Percentiles rank a stretch among this genome's conserved stretches.
Evolutionary conservation across 2,797 vertebrate genomes (phyloP).

Genomic region (Cyclura pinguis): DNA sequence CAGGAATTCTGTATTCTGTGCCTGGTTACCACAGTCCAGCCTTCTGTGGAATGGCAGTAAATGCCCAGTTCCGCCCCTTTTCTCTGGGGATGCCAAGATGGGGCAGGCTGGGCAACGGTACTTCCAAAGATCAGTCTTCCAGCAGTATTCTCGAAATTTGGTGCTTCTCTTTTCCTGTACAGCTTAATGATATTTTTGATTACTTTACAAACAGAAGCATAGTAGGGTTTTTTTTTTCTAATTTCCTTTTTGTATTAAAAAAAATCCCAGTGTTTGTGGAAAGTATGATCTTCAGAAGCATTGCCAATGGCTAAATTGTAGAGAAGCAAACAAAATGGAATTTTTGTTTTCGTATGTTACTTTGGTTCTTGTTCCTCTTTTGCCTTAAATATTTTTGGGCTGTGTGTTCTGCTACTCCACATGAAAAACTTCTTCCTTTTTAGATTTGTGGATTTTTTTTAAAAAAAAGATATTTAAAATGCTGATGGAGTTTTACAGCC

Average conservation of each 20-base stretch:
- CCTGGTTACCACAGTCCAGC: not conserved
- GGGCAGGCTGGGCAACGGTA: conserved; percentile 57
- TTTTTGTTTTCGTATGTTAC: conserved; percentile 78
- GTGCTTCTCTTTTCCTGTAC: conserved; percentile 78
- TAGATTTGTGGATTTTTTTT: conserved; percentile 57
- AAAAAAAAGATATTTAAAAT: conserved; percentile 70
- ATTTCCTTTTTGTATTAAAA: conserved; percentile 54
- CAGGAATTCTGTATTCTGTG: not conserved
- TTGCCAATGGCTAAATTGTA: conserved; percentile 29
- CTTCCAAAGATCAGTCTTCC: conserved; percentile 76
- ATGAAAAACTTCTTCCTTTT: conserved; percentile 61
- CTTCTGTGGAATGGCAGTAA: conserved; percentile 66
- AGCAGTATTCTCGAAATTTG: conserved; percentile 75
- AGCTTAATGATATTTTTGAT: conserved; percentile 75
- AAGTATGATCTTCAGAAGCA: conserved; percentile 57
- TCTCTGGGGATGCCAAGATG: not conserved
- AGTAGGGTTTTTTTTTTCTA: conserved; percentile 69
- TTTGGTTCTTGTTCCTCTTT: conserved; percentile 70
- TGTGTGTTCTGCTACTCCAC: conserved; percentile 59
- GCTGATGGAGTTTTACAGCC: conserved; percentile 62
- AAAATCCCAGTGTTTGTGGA: not conserved
- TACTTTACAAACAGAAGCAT: conserved; percentile 69
- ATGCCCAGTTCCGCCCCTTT: not conserved
- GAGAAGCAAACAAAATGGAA: conserved; percentile 76
- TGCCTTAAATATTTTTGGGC: conserved; percentile 60